Conservation (phyloP, 2,113 vertebrate species). For the Peromyscus leucopus region DNA sequence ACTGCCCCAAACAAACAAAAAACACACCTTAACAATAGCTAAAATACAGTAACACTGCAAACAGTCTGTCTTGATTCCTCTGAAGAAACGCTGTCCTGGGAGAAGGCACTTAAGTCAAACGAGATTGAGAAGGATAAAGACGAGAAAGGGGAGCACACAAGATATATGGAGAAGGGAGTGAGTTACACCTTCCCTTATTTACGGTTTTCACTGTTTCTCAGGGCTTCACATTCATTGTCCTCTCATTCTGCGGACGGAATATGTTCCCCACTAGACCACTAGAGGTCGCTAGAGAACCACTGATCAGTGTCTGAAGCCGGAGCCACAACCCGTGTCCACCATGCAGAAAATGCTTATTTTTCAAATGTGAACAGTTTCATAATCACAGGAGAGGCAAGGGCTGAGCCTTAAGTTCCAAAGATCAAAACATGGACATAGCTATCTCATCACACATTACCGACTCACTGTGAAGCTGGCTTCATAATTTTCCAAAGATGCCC, state of each 20-base stretch:
- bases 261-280: conserved; percentile 53
- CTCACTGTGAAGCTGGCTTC: not conserved
- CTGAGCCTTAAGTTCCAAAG: conserved; percentile 42
- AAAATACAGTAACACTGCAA: not conserved
- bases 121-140: not conserved
- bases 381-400: not conserved
- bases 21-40: not conserved
- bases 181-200: not conserved
- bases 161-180: not conserved
- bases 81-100: not conserved
- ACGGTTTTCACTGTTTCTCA: not conserved
- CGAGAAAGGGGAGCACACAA: not conserved
- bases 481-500: not conserved
- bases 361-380: not conserved
- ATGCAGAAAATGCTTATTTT: not conserved
- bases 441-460: not conserved
- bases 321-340: not conserved
- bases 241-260: not conserved
- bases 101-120: not conserved
- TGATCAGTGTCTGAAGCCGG: conserved; percentile 6
- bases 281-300: conserved; percentile 76
- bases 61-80: not conserved
- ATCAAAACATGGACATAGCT: not conserved
- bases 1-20: not conserved
- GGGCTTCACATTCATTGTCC: not conserved